These are phyloP conservation scores for Acholoe squamosa DNA, from an alignment of 2,888 invertebrate genomes.

Conservation along the genomic window DNA sequence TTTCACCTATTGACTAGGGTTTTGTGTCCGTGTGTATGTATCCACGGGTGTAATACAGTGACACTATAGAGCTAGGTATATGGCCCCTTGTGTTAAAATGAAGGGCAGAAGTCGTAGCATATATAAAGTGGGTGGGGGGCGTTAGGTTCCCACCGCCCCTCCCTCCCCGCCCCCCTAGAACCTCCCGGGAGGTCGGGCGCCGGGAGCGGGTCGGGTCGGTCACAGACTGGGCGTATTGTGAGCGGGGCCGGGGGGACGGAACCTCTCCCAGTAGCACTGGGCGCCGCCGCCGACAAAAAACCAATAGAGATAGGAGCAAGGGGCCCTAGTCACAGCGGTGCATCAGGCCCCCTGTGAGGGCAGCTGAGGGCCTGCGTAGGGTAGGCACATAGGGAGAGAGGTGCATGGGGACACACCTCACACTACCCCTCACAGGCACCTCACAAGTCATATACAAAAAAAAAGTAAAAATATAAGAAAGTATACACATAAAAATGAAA, in stretches of 20 bases:
- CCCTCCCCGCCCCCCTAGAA: background rate
- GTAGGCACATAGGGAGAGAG: background rate
- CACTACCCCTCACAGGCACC: background rate
- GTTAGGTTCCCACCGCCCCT: constrained; percentile 14
- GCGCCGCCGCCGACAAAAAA: constrained; percentile 26
- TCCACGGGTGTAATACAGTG: background rate
- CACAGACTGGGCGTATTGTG: constrained; percentile 33
- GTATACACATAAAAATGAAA: too few relatives aligned
- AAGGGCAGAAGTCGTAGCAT: background rate
- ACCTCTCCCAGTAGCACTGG: constrained; percentile 15
- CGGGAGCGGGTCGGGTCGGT: constrained; percentile 17
- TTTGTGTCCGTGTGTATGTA: background rate
- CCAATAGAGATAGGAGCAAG: constrained; percentile 57
- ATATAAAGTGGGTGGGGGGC: background rate
- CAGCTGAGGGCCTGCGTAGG: background rate
- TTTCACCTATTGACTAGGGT: background rate
- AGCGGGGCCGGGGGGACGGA: background rate
- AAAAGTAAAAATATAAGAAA: too few relatives aligned
- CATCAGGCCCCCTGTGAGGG: background rate
- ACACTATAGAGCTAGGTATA: background rate
- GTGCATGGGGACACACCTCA: background rate
- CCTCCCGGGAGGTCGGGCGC: constrained; percentile 33
- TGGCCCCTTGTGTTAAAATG: background rate
- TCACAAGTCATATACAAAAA: too few relatives aligned
- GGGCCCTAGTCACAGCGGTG: constrained; percentile 29